These are phyloP conservation scores for Anolis apletophallus DNA, from an alignment of 2,797 vertebrate genomes.

Conservation along the genomic window DNA sequence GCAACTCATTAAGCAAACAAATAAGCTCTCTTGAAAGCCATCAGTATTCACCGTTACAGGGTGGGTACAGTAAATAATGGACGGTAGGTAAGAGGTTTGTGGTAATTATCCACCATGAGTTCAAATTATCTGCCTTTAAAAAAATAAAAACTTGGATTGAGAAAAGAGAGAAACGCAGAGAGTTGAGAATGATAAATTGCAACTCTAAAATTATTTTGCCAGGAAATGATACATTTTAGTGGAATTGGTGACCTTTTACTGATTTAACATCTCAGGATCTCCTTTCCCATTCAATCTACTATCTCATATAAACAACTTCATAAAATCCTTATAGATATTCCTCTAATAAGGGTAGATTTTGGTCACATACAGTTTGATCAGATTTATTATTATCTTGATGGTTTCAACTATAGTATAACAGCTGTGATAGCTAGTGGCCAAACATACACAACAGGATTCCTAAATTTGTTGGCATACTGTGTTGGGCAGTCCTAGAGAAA, in stretches of 20 bases:
- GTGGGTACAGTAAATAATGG: slow-evolving; percentile 66
- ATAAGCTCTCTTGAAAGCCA: slow-evolving; percentile 64
- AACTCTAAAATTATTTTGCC: accelerated
- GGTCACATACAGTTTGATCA: not conserved
- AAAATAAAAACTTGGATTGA: slow-evolving; percentile 32
- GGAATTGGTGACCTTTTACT: accelerated
- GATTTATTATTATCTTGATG: accelerated
- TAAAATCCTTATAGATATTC: not conserved
- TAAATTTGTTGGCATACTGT: too few species aligned
- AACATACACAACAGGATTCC: too few species aligned
- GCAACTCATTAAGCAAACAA: slow-evolving; percentile 69
- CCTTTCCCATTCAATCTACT: not conserved
- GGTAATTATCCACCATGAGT: slow-evolving; percentile 61
- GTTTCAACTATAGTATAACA: too few species aligned
- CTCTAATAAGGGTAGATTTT: not conserved
- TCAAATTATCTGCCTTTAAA: slow-evolving; percentile 47
- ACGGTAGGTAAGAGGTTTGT: slow-evolving; percentile 58
- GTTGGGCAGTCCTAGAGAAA: too few species aligned
- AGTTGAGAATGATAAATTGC: too few species aligned
- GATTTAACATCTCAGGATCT: not conserved
- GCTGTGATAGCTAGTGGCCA: too few species aligned
- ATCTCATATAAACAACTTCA: not conserved
- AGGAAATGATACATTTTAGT: not conserved
- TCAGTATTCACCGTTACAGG: slow-evolving; percentile 70
- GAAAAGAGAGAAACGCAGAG: not conserved